A percentile compares a stretch with the other conserved stretches of the same genome.
Conservation (phyloP, 2,888 invertebrate species). For the Trisateles emortualis region DNA sequence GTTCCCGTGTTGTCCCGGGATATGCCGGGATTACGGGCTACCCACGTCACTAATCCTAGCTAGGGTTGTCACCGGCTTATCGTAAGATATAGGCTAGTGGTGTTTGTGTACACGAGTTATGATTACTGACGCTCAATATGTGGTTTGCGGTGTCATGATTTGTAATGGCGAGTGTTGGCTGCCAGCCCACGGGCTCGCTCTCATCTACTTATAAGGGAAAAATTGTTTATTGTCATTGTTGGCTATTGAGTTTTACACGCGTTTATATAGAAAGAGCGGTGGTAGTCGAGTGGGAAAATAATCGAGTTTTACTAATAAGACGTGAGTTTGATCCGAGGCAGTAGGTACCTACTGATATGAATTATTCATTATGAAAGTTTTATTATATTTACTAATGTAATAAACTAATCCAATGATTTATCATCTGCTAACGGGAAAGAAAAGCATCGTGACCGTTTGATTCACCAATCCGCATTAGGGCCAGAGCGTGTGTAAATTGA, state of each 20-base stretch:
- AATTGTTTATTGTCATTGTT: conserved; percentile 7
- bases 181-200: conserved; percentile 23
- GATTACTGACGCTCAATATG: conserved; percentile 49
- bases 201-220: conserved; percentile 7
- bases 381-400: no score
- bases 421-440: no score
- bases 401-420: no score
- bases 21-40: conserved; percentile 63
- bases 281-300: no score
- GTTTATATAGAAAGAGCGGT: no score
- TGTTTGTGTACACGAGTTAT: conserved; percentile 57
- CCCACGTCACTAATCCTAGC: conserved; percentile 73
- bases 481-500: no score
- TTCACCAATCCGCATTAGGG: no score
- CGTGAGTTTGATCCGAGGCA: no score
- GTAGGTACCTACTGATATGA: no score
- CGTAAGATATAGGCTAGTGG: conserved; percentile 67
- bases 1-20: conserved; percentile 64
- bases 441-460: no score
- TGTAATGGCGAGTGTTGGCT: conserved; percentile 37
- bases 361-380: no score
- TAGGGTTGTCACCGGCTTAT: conserved; percentile 72
- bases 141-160: conserved; percentile 46
- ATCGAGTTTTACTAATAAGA: no score
- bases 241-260: background rate